A percentile compares a stretch with the other conserved stretches of the same genome.
phyloP scores from a whole-genome alignment of 1,140 invertebrate species.

The Cotesia chilonis region DNA sequence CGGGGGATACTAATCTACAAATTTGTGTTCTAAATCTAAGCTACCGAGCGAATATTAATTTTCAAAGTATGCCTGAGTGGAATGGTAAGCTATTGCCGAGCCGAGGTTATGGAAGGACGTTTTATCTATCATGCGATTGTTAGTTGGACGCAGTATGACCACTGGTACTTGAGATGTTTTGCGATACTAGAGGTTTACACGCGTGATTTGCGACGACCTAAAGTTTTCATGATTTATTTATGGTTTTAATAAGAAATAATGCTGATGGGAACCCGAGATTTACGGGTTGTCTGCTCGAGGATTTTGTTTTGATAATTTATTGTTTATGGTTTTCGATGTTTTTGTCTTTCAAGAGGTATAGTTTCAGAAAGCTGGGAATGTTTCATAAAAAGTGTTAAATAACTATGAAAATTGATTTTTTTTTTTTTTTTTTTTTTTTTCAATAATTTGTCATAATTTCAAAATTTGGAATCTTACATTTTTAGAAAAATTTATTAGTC shows the following conservation, averaged over 20 bases:
- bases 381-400: too few relatives aligned
- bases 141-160: conserved; percentile 2
- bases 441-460: too few relatives aligned
- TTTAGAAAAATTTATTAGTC: too few relatives aligned
- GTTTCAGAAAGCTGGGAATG: too few relatives aligned
- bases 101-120: neutral
- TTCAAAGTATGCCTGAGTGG: conserved; percentile 8
- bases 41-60: conserved; percentile 43
- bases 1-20: conserved; percentile 41
- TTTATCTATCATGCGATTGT: conserved; percentile 26
- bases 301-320: conserved; percentile 4
- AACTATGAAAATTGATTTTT: too few relatives aligned
- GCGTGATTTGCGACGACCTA: conserved; percentile 35
- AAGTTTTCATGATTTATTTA: conserved; percentile 32
- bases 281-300: neutral
- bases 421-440: too few relatives aligned
- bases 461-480: too few relatives aligned
- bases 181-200: conserved; percentile 32
- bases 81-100: too few relatives aligned
- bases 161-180: conserved; percentile 23
- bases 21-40: conserved; percentile 44
- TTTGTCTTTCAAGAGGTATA: too few relatives aligned
- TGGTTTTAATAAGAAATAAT: conserved; percentile 11
- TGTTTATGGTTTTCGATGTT: neutral
- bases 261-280: neutral